Conservation (phyloP, 2,888 invertebrate species). For the Aleiodes testaceus region DNA sequence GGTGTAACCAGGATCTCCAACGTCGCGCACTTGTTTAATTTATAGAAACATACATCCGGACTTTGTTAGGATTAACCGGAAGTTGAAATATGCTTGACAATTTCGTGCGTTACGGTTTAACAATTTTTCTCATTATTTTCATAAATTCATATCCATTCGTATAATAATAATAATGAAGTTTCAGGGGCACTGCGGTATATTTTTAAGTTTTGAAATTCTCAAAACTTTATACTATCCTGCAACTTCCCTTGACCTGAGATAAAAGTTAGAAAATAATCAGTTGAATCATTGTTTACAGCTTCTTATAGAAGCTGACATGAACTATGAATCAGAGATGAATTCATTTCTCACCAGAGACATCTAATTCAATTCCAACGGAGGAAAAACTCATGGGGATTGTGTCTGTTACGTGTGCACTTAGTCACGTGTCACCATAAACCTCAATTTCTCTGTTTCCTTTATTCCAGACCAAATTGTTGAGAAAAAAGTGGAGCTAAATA, state of each 20-base stretch:
- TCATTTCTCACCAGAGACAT: conserved; percentile 3
- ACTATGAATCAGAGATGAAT: conserved; percentile 22
- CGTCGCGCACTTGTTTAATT: conserved; percentile 48
- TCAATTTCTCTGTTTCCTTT: not conserved
- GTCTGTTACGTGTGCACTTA: conserved; percentile 5
- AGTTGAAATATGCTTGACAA: conserved; percentile 43
- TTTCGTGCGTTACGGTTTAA: not conserved
- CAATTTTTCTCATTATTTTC: not conserved
- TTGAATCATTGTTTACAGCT: not conserved
- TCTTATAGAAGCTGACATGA: not conserved
- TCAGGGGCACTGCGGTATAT: not conserved
- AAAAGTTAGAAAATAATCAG: not conserved
- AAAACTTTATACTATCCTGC: not conserved
- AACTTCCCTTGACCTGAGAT: not conserved
- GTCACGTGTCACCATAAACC: conserved; percentile 16
- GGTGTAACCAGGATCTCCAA: conserved; percentile 4
- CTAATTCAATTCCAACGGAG: conserved; percentile 14
- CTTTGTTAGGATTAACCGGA: conserved; percentile 42
- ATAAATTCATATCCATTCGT: no score
- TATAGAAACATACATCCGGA: conserved; percentile 55
- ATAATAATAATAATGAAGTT: not conserved
- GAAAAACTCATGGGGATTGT: conserved; percentile 13
- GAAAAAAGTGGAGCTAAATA: not conserved
- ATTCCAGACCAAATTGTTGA: not conserved
- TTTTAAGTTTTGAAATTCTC: no score